Evolutionary conservation across 2,888 invertebrate genomes (phyloP).

Genomic region (Norana najaformis): DNA sequence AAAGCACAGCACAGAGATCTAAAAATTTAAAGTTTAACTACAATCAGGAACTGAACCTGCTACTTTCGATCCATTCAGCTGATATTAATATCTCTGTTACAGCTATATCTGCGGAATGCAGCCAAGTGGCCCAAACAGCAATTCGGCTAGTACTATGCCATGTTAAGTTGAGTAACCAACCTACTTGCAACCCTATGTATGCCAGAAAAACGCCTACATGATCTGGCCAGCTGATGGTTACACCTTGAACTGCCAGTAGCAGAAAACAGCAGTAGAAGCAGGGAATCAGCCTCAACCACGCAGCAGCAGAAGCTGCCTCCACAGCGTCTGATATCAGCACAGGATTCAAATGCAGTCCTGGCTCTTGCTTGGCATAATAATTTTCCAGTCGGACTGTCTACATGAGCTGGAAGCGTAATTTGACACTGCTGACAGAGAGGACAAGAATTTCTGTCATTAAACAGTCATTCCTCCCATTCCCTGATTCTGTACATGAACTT

Average conservation of each 20-base stretch:
- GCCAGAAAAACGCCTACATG: neutral
- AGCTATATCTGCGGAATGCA: constrained; percentile 1
- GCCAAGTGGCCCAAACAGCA: neutral
- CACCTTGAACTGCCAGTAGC: neutral
- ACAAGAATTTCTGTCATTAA: neutral
- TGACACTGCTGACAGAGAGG: neutral
- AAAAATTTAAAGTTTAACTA: no score
- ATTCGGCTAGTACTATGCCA: neutral
- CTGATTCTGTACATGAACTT: no score
- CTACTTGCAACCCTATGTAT: neutral
- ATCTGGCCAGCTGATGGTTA: neutral
- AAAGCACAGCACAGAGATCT: no score
- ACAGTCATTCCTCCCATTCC: neutral
- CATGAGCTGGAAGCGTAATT: neutral
- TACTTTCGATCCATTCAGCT: no score
- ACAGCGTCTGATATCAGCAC: neutral
- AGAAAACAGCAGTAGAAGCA: neutral
- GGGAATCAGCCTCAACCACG: no score
- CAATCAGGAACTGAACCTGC: no score
- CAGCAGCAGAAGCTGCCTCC: neutral
- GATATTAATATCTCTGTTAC: neutral
- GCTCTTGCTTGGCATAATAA: neutral
- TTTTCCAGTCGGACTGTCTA: neutral
- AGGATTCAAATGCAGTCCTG: neutral
- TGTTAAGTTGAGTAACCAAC: neutral